phyloP scores from a whole-genome alignment of 2,888 invertebrate species.

The Polyommatus icarus region DNA sequence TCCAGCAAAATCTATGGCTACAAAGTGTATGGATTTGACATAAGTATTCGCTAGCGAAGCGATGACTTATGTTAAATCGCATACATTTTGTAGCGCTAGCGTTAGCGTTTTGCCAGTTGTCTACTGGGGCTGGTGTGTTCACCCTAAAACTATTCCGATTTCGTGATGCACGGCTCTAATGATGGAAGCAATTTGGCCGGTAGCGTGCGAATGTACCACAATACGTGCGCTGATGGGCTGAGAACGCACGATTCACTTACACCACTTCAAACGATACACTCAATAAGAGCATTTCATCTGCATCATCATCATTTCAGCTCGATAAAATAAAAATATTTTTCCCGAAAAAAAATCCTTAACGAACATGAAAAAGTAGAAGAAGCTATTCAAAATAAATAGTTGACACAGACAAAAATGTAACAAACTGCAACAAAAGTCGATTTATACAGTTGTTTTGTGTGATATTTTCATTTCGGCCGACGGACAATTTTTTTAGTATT shows the following conservation, averaged over 20 bases:
- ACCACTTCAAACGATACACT: not conserved
- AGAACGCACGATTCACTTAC: constrained; percentile 19
- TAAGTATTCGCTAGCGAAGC: too few relatives aligned
- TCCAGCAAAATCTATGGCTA: not conserved
- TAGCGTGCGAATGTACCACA: constrained; percentile 3
- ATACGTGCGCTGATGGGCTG: not conserved
- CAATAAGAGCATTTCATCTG: not conserved
- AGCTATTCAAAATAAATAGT: not conserved
- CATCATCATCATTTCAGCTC: not conserved
- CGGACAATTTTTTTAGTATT: not conserved
- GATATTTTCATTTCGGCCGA: not conserved
- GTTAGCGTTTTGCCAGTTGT: too few relatives aligned
- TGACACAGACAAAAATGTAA: too few relatives aligned
- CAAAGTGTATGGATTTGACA: too few relatives aligned
- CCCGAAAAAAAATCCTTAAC: too few relatives aligned
- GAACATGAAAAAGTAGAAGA: not conserved
- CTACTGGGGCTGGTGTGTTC: not conserved
- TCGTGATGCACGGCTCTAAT: constrained; percentile 12
- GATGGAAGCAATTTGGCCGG: constrained; percentile 3
- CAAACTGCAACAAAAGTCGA: too few relatives aligned
- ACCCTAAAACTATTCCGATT: not conserved
- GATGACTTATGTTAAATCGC: too few relatives aligned
- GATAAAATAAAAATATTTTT: not conserved
- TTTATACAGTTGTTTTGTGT: too few relatives aligned
- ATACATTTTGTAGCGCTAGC: too few relatives aligned